These are phyloP conservation scores for Coecobrya sp. DNA, from an alignment of 2,888 invertebrate species.

Conservation along the genomic window DNA sequence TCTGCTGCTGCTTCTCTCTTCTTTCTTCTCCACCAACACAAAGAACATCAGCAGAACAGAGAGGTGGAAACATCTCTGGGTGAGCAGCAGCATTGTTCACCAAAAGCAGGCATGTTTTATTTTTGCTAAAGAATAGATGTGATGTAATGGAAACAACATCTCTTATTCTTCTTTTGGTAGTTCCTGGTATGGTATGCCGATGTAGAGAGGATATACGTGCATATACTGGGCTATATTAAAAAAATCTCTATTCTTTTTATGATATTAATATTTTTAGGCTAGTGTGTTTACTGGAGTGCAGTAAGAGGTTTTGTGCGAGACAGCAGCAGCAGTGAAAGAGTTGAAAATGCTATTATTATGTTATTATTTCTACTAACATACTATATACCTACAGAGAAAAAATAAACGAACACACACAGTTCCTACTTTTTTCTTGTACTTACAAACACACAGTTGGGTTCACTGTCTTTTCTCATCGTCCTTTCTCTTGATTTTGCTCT, in stretches of 20 bases:
- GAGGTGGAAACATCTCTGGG: conserved; percentile 55
- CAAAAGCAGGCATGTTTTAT: conserved; percentile 31
- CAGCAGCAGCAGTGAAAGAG: conserved; percentile 25
- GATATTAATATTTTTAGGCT: conserved; percentile 40
- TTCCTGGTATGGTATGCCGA: not conserved
- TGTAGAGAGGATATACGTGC: not conserved
- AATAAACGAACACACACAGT: not conserved
- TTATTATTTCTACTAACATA: conserved; percentile 3
- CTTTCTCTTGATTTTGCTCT: conserved; percentile 10
- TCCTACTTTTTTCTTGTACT: conserved; percentile 8
- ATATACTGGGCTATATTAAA: not conserved
- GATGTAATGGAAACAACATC: conserved; percentile 70
- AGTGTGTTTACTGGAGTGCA: conserved; percentile 46
- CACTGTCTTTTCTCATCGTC: conserved; percentile 29
- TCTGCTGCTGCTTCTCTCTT: conserved; percentile 22
- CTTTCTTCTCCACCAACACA: conserved; percentile 23
- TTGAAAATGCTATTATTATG: conserved; percentile 40
- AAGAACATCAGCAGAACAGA: conserved; percentile 27
- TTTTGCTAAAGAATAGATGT: conserved; percentile 64
- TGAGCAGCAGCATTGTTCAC: conserved; percentile 37
- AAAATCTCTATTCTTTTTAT: conserved; percentile 5
- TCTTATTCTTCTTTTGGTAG: conserved; percentile 16
- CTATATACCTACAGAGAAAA: not conserved
- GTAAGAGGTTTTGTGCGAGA: conserved; percentile 24
- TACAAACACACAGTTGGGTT: conserved; percentile 23